Percentiles rank a stretch among this genome's conserved stretches.
Conservation (phyloP, 2,113 vertebrate species). For the Myrmecophaga tridactyla region DNA sequence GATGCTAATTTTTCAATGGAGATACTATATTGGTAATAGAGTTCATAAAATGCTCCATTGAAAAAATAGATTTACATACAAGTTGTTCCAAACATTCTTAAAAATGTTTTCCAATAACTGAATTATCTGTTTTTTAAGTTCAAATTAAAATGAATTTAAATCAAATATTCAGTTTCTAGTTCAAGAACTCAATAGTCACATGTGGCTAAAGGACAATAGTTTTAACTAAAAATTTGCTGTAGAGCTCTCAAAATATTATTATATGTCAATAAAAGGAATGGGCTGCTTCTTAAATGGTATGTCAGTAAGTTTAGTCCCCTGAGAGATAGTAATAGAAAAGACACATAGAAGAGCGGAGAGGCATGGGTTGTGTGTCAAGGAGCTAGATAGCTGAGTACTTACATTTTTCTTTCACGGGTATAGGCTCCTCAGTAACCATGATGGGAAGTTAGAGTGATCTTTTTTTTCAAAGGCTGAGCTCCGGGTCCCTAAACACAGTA, state of each 20-base stretch:
- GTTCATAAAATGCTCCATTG: neutral
- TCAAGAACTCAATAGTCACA: neutral
- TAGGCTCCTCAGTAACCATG: neutral
- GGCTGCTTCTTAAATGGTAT: neutral
- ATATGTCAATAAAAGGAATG: neutral
- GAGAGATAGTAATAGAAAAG: neutral
- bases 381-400: neutral
- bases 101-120: conserved; percentile 1
- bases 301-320: neutral
- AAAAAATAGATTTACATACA: neutral
- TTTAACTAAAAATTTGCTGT: neutral
- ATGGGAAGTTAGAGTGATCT: neutral
- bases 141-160: neutral
- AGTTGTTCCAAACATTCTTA: neutral
- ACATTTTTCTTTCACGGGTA: neutral
- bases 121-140: neutral
- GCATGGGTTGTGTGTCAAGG: accelerated
- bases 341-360: neutral
- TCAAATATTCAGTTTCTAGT: conserved; percentile 1
- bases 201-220: neutral
- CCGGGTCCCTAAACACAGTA: conserved; percentile 53
- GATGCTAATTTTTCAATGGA: neutral
- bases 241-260: neutral
- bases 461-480: neutral
- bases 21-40: neutral